Evolutionary conservation across 2,113 vertebrate species (phyloP).

Genomic region (Callionymus lyra): DNA sequence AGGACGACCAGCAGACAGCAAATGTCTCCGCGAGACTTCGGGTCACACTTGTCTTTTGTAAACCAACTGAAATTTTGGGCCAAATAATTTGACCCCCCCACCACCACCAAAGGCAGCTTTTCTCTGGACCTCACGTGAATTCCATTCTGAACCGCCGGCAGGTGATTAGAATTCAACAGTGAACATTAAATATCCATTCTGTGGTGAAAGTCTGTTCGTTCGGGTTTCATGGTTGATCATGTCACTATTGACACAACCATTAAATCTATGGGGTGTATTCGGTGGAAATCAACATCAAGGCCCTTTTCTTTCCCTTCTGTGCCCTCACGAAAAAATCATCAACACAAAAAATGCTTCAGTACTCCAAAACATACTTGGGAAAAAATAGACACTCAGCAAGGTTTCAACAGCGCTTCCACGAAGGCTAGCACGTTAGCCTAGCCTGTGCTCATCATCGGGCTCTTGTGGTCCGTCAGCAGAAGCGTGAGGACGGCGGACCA

Average conservation of each 20-base stretch:
- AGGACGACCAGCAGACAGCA: background rate
- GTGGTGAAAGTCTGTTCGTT: background rate
- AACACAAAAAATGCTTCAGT: background rate
- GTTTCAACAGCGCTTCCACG: too few relatives aligned
- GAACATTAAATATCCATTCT: constrained; percentile 7
- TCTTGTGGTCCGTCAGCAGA: background rate
- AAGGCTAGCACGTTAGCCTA: too few relatives aligned
- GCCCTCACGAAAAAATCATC: constrained; percentile 7
- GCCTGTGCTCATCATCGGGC: background rate
- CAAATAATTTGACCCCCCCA: constrained; percentile 1
- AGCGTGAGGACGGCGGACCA: background rate
- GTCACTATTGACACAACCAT: background rate
- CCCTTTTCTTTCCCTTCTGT: background rate
- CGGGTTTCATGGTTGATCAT: constrained; percentile 10
- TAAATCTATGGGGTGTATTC: background rate
- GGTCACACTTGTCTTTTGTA: constrained; percentile 3
- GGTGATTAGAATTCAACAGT: background rate
- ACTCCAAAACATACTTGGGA: too few relatives aligned
- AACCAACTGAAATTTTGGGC: constrained; percentile 3
- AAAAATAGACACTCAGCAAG: too few relatives aligned
- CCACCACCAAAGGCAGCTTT: constrained; percentile 1
- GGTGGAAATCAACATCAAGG: background rate
- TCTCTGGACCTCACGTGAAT: constrained; percentile 17
- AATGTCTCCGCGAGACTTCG: constrained; percentile 1
- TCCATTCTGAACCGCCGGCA: constrained; percentile 13